phyloP scores from a whole-genome alignment of 2,888 invertebrate species.

The Hirtodrosophila alboralis region DNA sequence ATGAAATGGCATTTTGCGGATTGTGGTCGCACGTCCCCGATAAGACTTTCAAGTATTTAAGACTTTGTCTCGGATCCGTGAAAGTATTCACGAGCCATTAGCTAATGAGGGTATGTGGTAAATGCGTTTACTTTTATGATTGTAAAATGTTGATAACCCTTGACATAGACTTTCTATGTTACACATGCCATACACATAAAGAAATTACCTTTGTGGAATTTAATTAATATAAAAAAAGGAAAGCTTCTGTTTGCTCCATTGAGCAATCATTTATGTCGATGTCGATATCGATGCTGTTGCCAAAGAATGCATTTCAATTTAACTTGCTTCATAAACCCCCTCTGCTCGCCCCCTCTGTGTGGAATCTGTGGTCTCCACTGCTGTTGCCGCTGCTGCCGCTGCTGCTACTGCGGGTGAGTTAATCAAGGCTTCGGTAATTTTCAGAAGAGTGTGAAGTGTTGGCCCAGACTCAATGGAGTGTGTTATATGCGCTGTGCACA shows the following conservation, averaged over 20 bases:
- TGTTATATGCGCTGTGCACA: slow-evolving; percentile 67
- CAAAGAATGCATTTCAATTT: slow-evolving; percentile 74
- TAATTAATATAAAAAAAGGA: slow-evolving; percentile 68
- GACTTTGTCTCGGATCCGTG: slow-evolving; percentile 5
- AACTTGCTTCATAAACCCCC: slow-evolving; percentile 41
- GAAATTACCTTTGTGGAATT: slow-evolving; percentile 64
- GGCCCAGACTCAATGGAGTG: slow-evolving; percentile 71
- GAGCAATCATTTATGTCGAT: slow-evolving; percentile 53
- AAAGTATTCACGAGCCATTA: slow-evolving; percentile 58
- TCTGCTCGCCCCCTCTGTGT: not conserved
- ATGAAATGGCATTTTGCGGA: slow-evolving; percentile 55
- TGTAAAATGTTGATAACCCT: slow-evolving; percentile 28
- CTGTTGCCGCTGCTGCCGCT: not conserved
- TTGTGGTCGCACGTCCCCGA: slow-evolving; percentile 10
- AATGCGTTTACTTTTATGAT: slow-evolving; percentile 41
- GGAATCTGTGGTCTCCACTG: slow-evolving; percentile 1
- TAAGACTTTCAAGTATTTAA: slow-evolving; percentile 32
- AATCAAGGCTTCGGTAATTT: slow-evolving; percentile 76
- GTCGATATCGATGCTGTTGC: slow-evolving; percentile 13
- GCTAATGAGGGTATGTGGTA: slow-evolving; percentile 62
- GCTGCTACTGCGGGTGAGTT: slow-evolving; percentile 55
- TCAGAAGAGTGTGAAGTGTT: slow-evolving; percentile 72
- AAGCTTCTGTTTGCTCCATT: slow-evolving; percentile 56
- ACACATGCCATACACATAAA: slow-evolving; percentile 16
- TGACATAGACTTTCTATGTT: not conserved